Evolutionary conservation across 2,888 invertebrate genomes (phyloP).

Genomic region (Drosophila mayaguana): DNA sequence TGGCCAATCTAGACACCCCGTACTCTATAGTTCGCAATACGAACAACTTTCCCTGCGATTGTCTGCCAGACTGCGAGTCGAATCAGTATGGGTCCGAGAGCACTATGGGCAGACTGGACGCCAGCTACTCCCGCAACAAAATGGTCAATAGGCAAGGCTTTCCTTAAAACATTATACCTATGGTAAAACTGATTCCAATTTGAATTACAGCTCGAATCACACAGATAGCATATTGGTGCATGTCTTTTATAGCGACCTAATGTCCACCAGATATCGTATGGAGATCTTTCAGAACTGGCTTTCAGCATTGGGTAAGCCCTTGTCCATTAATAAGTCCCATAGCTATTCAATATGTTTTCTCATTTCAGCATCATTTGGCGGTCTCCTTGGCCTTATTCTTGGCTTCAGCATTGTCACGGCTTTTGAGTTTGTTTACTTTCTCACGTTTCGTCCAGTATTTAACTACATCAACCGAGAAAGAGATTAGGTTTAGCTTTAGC

Average conservation of each 20-base stretch:
- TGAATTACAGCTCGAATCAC: constrained; percentile 68
- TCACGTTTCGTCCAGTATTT: constrained; percentile 86
- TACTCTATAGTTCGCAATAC: constrained; percentile 67
- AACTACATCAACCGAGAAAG: constrained; percentile 82
- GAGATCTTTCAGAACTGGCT: constrained; percentile 90
- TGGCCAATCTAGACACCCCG: constrained; percentile 83
- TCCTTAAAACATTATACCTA: not conserved
- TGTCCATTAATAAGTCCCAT: not conserved
- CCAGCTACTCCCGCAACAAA: constrained; percentile 84
- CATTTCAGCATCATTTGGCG: constrained; percentile 89
- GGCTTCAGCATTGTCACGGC: constrained; percentile 90
- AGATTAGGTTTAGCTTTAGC: constrained; percentile 9
- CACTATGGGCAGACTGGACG: constrained; percentile 87
- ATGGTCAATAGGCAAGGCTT: constrained; percentile 66
- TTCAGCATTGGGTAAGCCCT: constrained; percentile 87
- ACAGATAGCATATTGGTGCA: constrained; percentile 88
- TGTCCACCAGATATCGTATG: constrained; percentile 88
- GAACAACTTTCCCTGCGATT: constrained; percentile 85
- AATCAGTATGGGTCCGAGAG: constrained; percentile 88
- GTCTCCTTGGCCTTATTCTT: constrained; percentile 89
- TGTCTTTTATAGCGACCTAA: constrained; percentile 90
- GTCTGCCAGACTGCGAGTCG: constrained; percentile 88
- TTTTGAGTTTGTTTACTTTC: constrained; percentile 88
- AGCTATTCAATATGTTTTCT: not conserved
- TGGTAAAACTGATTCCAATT: no score